Evolutionary conservation across 2,113 vertebrate genomes (phyloP).

Genomic region (Dicaeum eximium): DNA sequence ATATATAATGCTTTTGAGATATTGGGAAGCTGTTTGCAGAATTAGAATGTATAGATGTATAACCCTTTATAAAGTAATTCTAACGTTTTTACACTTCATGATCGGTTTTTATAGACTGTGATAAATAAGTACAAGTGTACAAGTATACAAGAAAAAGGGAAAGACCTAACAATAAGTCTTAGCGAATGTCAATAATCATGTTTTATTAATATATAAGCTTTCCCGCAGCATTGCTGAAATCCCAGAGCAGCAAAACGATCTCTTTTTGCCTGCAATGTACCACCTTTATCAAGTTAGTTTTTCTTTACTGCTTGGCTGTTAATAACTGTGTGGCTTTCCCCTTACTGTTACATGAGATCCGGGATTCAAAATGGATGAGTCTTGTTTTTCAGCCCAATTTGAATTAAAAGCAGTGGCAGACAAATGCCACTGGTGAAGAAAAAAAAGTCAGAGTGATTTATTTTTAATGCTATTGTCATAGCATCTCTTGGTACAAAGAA

Average conservation of each 20-base stretch:
- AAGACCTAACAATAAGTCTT: background rate
- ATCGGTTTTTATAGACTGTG: background rate
- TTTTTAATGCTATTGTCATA: background rate
- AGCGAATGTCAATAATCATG: background rate
- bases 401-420: background rate
- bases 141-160: background rate
- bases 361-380: background rate
- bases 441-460: background rate
- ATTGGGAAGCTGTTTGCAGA: background rate
- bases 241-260: background rate
- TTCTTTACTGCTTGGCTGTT: background rate
- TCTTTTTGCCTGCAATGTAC: background rate
- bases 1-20: background rate
- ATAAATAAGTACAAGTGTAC: constrained; percentile 17
- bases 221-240: background rate
- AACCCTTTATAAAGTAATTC: background rate
- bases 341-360: background rate
- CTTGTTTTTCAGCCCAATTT: background rate
- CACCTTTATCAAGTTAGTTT: background rate
- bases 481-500: background rate
- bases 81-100: background rate
- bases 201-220: background rate
- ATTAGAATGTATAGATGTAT: background rate
- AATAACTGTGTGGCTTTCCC: background rate
- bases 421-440: background rate